These are phyloP conservation scores for Rutpela maculata DNA, from an alignment of 2,888 invertebrate species.

Conservation along the genomic window DNA sequence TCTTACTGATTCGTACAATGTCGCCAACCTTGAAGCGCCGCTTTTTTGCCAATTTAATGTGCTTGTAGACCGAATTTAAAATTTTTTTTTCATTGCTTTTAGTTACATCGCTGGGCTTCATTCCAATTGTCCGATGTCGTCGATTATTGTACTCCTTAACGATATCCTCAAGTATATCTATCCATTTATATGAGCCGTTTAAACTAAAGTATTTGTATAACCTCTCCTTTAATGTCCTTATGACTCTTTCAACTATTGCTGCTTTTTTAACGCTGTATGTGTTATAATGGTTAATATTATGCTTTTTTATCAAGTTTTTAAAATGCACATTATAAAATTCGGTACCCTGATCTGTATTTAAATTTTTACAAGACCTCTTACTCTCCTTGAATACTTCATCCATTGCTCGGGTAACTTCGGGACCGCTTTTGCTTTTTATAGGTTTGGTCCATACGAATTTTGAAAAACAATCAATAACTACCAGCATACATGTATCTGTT, in stretches of 20 bases:
- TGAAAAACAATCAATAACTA: conserved; percentile 9
- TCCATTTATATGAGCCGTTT: conserved; percentile 61
- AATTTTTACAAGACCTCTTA: background rate
- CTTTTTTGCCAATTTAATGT: conserved; percentile 58
- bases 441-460: conserved; percentile 1
- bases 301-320: conserved; percentile 56
- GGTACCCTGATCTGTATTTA: conserved; percentile 10
- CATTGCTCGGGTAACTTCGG: background rate
- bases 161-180: conserved; percentile 49
- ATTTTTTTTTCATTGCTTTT: conserved; percentile 64
- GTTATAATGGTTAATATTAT: conserved; percentile 58
- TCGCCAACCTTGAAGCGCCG: conserved; percentile 64
- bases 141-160: conserved; percentile 62
- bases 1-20: conserved; percentile 65
- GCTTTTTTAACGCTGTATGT: conserved; percentile 55
- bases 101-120: conserved; percentile 64
- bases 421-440: background rate
- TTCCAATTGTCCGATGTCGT: conserved; percentile 65
- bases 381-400: background rate
- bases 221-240: conserved; percentile 55
- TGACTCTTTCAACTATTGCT: conserved; percentile 56
- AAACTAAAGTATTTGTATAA: conserved; percentile 62
- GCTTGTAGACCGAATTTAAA: conserved; percentile 54
- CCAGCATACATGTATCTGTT: background rate
- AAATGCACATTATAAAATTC: conserved; percentile 50